Evolutionary conservation across 37 sponge, comb jelly and placozoan species (phyloP), one percentile per base, ranked within the genome.

Genomic region (Mnemiopsis leidyi): DNA sequence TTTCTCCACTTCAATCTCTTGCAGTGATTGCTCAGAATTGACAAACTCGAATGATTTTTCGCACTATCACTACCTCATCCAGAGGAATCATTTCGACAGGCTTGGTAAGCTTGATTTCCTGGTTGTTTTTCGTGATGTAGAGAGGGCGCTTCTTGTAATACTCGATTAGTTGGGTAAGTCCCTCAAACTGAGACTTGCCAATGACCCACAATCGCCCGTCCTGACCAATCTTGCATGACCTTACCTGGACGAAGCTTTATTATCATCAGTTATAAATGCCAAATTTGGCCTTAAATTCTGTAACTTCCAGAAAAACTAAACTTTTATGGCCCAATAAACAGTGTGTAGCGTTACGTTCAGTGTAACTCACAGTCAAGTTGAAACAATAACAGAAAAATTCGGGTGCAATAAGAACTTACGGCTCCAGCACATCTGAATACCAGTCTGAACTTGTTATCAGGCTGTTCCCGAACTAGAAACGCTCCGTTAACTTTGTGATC

Each of bases 101-200:
- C 23, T 40, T 85, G 48, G 90, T 85, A 13, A 85, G 90, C 30
- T 85, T 85, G 9, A 85, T 85, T 23, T 85, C 61, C 61, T 85
- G 90, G 48, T 85, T 85, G 61, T 96, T 97, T 97, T 97, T 99
- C 93, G 94, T 94, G 30, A 96, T 96, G 48, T 99, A 99, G 76
- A 99, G 96, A 2, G 99, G 99, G 83, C 96, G 95, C 32, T 94
- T 93, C 94, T 96, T 95, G 92, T 99, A 99, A 32, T 99, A 99
- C 68, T 88, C 83, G 68, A 99, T 95, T 73, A 99, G 94, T 75
- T 99, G 97, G 0, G 95, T 95, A 23, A 99, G 93, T 29, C 95
- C 94, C 94, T 99, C 99, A 93, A 99, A 99, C 35, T 95, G 93
- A 68, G 97, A 97, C 0, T 96, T 96, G 20, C 99, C 99, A 20